phyloP scores from a whole-genome alignment of 2,113 vertebrate species.

The Sinosuthora webbiana region DNA sequence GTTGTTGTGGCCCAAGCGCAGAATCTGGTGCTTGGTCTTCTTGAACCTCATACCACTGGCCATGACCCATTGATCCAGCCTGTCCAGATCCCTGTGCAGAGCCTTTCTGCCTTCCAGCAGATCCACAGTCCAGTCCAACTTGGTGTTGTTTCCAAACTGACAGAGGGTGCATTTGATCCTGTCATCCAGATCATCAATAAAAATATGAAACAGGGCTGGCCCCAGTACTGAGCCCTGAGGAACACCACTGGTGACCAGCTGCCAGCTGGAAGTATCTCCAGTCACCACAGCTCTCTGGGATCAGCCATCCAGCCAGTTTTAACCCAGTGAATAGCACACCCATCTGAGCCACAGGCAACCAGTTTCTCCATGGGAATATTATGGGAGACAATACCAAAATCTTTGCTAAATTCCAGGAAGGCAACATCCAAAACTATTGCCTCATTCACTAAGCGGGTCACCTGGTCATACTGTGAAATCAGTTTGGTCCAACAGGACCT shows the following conservation, averaged over 20 bases:
- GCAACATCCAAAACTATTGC: neutral
- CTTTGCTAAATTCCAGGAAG: neutral
- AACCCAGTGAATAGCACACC: neutral
- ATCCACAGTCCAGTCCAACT: neutral
- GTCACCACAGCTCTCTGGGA: neutral
- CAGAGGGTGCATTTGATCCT: accelerated
- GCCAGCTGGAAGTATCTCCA: neutral
- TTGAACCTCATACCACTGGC: accelerated
- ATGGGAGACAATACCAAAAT: neutral
- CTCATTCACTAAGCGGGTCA: neutral
- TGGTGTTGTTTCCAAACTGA: neutral
- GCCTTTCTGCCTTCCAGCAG: neutral
- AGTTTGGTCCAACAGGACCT: neutral
- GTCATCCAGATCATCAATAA: neutral
- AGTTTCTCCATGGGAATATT: neutral
- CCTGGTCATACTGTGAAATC: no score
- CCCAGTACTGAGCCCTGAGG: neutral
- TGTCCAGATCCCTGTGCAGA: neutral
- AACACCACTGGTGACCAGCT: neutral
- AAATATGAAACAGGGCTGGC: neutral
- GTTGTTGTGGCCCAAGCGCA: neutral
- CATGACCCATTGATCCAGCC: accelerated
- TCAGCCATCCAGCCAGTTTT: neutral
- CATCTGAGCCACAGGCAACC: accelerated
- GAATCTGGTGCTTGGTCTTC: neutral